Evolutionary conservation across 2,113 vertebrate genomes (phyloP), one percentile per base, ranked within the genome.

Genomic region (Ondatra zibethicus): DNA sequence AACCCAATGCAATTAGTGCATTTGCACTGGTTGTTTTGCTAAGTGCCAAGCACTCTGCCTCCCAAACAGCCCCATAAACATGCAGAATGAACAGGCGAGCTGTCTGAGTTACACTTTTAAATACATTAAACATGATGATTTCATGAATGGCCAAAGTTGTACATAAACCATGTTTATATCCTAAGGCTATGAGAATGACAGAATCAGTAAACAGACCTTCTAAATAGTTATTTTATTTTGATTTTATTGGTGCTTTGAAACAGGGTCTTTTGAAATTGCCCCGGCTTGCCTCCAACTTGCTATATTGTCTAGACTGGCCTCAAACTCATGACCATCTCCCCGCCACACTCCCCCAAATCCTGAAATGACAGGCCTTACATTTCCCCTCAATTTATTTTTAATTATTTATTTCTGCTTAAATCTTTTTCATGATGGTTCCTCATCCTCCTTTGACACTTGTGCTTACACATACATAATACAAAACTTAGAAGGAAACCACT

Each of bases 1-100:
- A 82, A 65, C 50, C 13, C 78, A 95, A 91, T 52, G 77, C 85
- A 92, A 58, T 94, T 36, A 95, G 77, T 5, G 19, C 29, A 52
- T 70, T 63, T 33, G 52, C 50, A 42, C 42, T 33, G 89, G 91
- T 50, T 84, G 72, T n/a, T 96, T 73, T 36, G 36, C n/a, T 85
- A 66, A 25, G 36, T 7, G 36, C 87, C 45, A 42, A 93, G 89
- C 73, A 7, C 65, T 29, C 23, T 16, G 39, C 85, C 33, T 93
- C 95, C 75, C 70, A 84, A 92, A 21, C 1, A 25, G 47, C 65
- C 52, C 80, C 45, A 58, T 8, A 58, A 81, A 85, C 6, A 36
- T 0, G 4, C 70, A 16, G 8, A 39, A 72, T 11, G 31, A 87
- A 72, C 1, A 72, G 58, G 42, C 0, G 7, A 45, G 47, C 7